These are phyloP conservation scores for Ligdia adustata DNA, from an alignment of 2,888 invertebrate genomes.

Conservation along the genomic window DNA sequence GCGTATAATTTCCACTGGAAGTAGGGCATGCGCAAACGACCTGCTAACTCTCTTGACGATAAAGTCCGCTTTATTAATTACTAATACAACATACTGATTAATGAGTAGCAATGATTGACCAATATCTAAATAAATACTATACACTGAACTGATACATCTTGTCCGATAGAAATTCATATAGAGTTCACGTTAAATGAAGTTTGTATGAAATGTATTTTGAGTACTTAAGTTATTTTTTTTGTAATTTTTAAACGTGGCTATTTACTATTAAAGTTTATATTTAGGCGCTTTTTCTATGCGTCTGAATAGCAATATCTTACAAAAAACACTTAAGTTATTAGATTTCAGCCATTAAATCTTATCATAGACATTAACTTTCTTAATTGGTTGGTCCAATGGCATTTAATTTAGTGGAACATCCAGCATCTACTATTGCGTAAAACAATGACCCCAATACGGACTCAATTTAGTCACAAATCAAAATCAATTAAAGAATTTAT, in stretches of 20 bases:
- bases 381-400: conserved; percentile 41
- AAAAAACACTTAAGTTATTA: no score
- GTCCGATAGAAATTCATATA: no score
- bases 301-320: no score
- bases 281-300: no score
- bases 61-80: conserved; percentile 49
- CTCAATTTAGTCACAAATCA: conserved; percentile 61
- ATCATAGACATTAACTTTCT: conserved; percentile 26
- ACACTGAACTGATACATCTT: no score
- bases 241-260: no score
- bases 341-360: no score
- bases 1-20: conserved; percentile 74
- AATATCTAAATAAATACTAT: conserved; percentile 16
- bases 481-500: conserved; percentile 48
- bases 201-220: no score
- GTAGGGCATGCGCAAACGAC: conserved; percentile 69
- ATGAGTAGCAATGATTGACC: conserved; percentile 14
- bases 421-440: conserved; percentile 52
- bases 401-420: conserved; percentile 39
- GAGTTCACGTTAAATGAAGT: no score
- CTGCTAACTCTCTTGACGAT: conserved; percentile 63
- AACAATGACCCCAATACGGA: conserved; percentile 49
- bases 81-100: conserved; percentile 30
- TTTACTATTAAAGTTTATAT: no score
- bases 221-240: no score